phyloP scores from a whole-genome alignment of 30 jellyfish, hydroid and myxozoan species.

The Pelagia noctiluca region DNA sequence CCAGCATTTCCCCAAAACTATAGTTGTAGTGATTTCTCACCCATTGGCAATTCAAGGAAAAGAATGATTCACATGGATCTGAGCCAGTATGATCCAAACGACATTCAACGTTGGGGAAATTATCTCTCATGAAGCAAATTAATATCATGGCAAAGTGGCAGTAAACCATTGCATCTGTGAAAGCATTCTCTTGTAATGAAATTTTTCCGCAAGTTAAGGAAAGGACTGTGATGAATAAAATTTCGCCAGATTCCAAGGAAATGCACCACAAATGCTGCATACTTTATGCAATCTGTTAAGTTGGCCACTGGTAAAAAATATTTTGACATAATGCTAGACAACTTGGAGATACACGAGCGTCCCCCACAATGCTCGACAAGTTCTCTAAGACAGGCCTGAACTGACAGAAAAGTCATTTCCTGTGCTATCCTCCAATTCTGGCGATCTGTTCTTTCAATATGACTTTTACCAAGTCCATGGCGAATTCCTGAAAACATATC shows the following conservation, averaged over 20 bases:
- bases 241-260: neutral
- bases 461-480: no score
- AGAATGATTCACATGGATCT: neutral
- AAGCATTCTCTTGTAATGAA: neutral
- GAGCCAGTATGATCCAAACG: neutral
- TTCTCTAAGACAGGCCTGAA: neutral
- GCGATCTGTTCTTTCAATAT: no score
- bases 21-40: neutral
- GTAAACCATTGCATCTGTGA: neutral
- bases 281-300: neutral
- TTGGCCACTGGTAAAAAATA: neutral
- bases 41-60: neutral
- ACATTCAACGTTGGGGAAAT: neutral
- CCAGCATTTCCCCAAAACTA: slow-evolving; percentile 3
- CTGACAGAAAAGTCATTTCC: no score
- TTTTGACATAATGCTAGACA: neutral
- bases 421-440: no score
- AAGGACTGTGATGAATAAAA: neutral
- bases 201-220: neutral
- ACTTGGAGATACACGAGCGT: neutral
- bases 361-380: neutral
- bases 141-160: neutral
- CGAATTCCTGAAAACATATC: no score
- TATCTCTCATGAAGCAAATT: neutral
- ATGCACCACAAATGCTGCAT: slow-evolving; percentile 4